phyloP scores from a whole-genome alignment of 2,113 vertebrate species.

The Indicator indicator region DNA sequence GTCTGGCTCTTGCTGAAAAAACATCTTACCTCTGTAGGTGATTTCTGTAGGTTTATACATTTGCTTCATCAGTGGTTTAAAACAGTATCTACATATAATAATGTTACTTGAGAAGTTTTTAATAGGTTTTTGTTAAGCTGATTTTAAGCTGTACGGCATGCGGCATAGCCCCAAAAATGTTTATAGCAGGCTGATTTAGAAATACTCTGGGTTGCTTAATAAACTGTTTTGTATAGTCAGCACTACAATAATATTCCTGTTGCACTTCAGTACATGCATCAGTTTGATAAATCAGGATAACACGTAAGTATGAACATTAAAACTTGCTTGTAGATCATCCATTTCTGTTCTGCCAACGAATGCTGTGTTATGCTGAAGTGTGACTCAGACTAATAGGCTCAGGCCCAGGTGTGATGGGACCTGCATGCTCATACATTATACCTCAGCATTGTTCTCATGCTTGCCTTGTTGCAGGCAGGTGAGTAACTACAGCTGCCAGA shows the following conservation, averaged over 20 bases:
- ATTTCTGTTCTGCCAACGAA: background rate
- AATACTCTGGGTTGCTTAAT: background rate
- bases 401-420: background rate
- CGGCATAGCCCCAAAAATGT: background rate
- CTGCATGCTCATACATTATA: background rate
- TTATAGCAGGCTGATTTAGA: background rate
- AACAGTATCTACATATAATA: background rate
- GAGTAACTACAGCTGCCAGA: background rate
- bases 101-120: background rate
- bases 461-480: background rate
- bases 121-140: background rate
- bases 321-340: background rate
- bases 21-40: background rate
- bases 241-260: background rate
- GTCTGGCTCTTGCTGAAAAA: background rate
- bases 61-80: background rate
- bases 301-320: slow-evolving; percentile 22
- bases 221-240: background rate
- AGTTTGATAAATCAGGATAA: background rate
- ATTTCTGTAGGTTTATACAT: background rate
- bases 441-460: background rate
- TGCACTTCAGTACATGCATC: background rate
- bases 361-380: background rate
- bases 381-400: background rate
- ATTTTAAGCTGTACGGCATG: background rate